A percentile compares a stretch with the other conserved stretches of the same genome.
Conservation (phyloP, 2,888 invertebrate genomes). For the Ochropacha duplaris region DNA sequence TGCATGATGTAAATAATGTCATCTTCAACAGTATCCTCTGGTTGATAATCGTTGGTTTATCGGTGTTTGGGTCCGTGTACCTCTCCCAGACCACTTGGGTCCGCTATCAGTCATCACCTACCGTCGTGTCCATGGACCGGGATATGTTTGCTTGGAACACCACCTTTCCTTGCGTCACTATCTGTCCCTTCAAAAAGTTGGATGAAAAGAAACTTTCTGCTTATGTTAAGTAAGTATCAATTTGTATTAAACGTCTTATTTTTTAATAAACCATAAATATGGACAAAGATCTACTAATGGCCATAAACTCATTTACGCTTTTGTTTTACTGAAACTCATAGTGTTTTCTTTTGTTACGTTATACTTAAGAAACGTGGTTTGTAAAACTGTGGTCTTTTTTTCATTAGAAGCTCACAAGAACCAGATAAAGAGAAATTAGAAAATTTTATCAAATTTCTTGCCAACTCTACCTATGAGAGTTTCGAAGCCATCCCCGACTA, state of each 20-base stretch:
- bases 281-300: too few relatives aligned
- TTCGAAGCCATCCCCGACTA: conserved; percentile 83
- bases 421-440: conserved; percentile 79
- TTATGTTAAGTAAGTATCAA: conserved; percentile 74
- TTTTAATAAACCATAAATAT: too few relatives aligned
- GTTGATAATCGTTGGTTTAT: conserved; percentile 79
- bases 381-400: conserved; percentile 4
- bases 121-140: conserved; percentile 88
- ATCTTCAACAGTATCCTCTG: conserved; percentile 77
- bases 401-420: conserved; percentile 56
- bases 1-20: neutral
- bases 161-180: conserved; percentile 86
- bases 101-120: conserved; percentile 87
- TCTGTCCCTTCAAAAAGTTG: conserved; percentile 84
- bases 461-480: conserved; percentile 83
- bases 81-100: conserved; percentile 84
- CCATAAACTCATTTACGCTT: too few relatives aligned
- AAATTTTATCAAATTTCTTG: conserved; percentile 80
- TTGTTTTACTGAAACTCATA: too few relatives aligned
- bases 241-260: too few relatives aligned
- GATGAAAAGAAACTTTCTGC: conserved; percentile 78
- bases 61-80: conserved; percentile 79
- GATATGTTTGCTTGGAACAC: conserved; percentile 89
- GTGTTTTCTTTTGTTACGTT: too few relatives aligned
- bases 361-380: too few relatives aligned